A percentile compares a stretch with the other conserved stretches of the same genome.
Evolutionary conservation across 2,113 vertebrate genomes (phyloP).

Genomic region (Arothron firmamentum): DNA sequence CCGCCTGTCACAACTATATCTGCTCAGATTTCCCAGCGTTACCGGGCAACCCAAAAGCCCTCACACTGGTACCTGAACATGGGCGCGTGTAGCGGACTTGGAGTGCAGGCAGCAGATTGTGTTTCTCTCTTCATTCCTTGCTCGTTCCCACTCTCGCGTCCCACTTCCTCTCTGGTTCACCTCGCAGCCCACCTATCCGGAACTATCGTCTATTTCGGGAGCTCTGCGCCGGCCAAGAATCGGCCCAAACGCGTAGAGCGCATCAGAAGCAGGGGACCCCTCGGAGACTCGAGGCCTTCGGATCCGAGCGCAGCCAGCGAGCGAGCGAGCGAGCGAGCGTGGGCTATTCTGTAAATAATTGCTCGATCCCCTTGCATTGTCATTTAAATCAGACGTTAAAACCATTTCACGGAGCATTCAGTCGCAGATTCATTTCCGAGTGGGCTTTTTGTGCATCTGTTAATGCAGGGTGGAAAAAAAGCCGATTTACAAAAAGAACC

Average conservation of each 20-base stretch:
- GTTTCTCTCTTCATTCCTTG: conserved; percentile 20
- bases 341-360: conserved; percentile 28
- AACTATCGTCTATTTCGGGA: conserved; percentile 60
- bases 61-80: conserved; percentile 8
- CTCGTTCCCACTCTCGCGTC: conserved; percentile 34
- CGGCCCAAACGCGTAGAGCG: conserved; percentile 56
- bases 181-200: conserved; percentile 57
- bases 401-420: conserved; percentile 5
- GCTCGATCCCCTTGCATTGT: not conserved
- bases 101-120: conserved; percentile 30
- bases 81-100: not conserved
- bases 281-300: conserved; percentile 40
- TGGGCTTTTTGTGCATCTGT: not conserved
- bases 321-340: conserved; percentile 34
- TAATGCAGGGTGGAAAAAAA: not conserved
- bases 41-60: conserved; percentile 30
- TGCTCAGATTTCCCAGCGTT: conserved; percentile 51
- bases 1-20: conserved; percentile 28
- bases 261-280: conserved; percentile 39
- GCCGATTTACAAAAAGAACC: not conserved
- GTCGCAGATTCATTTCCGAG: not conserved
- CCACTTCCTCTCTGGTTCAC: conserved; percentile 35
- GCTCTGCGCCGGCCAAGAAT: conserved; percentile 42
- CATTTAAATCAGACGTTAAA: conserved; percentile 5
- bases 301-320: conserved; percentile 24